phyloP scores from a whole-genome alignment of 2,113 vertebrate species.

The Dinomys branickii region DNA sequence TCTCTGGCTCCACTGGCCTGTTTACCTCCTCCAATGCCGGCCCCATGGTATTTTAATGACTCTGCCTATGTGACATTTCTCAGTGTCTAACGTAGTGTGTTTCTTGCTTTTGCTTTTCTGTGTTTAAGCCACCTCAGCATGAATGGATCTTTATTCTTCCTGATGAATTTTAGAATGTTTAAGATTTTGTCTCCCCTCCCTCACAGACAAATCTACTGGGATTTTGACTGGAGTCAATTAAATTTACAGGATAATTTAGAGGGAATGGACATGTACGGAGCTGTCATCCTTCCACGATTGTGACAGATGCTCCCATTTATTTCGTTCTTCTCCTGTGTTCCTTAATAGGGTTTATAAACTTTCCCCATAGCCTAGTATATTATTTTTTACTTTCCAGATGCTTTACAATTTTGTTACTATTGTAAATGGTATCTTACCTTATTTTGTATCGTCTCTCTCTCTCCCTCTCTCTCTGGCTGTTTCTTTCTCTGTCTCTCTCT shows the following conservation, averaged over 20 bases:
- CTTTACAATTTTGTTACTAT: neutral
- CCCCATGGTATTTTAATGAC: neutral
- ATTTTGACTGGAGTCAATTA: constrained; percentile 20
- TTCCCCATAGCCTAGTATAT: neutral
- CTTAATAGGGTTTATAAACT: neutral
- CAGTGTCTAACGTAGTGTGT: neutral
- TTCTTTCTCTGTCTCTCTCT: neutral
- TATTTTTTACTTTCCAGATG: neutral
- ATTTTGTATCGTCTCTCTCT: neutral
- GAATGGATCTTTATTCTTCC: neutral
- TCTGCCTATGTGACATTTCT: neutral
- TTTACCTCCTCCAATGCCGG: neutral
- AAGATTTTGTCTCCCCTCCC: neutral
- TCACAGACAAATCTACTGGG: neutral
- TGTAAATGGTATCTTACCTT: neutral
- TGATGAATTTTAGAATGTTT: neutral
- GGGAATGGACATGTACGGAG: neutral
- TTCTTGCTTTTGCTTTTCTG: neutral
- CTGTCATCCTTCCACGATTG: neutral
- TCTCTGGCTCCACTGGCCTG: neutral
- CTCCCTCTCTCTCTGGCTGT: neutral
- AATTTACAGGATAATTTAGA: neutral
- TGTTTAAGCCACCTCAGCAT: neutral
- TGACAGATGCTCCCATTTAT: neutral
- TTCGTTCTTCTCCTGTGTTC: neutral